A percentile compares a stretch with the other conserved stretches of the same genome.
Conservation (phyloP, 1,140 invertebrate genomes). For the Steinernema khuongi region DNA sequence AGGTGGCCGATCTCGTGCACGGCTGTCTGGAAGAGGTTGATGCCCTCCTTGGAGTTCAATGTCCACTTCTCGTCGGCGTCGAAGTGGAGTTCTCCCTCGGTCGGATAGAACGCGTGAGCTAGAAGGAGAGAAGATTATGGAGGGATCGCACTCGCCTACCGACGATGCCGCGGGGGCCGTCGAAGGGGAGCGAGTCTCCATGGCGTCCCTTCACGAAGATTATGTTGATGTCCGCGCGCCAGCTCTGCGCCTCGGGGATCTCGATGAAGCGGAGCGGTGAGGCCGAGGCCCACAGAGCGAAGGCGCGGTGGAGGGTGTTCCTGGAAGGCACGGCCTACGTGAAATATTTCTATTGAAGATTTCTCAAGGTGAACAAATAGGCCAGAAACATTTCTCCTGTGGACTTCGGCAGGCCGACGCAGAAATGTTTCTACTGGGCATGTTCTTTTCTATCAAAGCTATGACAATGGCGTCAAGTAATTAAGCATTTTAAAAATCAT, state of each 20-base stretch:
- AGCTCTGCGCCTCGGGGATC: slow-evolving; percentile 25
- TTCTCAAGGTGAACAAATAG: too few species aligned
- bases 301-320: slow-evolving; percentile 53
- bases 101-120: slow-evolving; percentile 57
- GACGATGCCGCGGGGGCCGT: slow-evolving; percentile 42
- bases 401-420: too few species aligned
- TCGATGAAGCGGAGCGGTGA: slow-evolving; percentile 45
- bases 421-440: too few species aligned
- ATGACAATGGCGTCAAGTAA: too few species aligned
- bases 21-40: slow-evolving; percentile 54
- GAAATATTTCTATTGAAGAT: neutral
- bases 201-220: slow-evolving; percentile 47
- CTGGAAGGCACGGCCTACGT: too few species aligned
- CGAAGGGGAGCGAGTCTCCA: slow-evolving; percentile 51
- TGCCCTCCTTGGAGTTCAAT: slow-evolving; percentile 44
- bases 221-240: slow-evolving; percentile 36
- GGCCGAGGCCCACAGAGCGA: slow-evolving; percentile 47
- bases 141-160: neutral
- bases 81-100: slow-evolving; percentile 53
- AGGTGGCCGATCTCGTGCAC: slow-evolving; percentile 57
- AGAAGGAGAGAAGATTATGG: slow-evolving; percentile 27
- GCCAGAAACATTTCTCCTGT: too few species aligned
- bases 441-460: too few species aligned
- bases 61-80: slow-evolving; percentile 58
- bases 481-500: too few species aligned